These are phyloP conservation scores for Theodoxus fluviatilis DNA, from an alignment of 2,888 invertebrate genomes.

Conservation along the genomic window DNA sequence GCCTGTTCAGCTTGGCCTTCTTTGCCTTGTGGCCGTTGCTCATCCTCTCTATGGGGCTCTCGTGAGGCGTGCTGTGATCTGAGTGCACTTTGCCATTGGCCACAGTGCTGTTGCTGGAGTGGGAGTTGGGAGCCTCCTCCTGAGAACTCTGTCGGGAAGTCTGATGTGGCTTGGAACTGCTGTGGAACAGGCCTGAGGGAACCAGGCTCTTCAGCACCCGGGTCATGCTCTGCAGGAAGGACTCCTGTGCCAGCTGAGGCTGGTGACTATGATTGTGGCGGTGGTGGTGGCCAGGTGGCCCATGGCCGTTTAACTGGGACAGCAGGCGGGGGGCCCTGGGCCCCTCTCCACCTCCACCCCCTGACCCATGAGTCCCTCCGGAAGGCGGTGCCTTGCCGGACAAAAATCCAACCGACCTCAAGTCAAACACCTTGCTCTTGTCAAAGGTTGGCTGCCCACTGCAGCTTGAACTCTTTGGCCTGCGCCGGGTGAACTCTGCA, in stretches of 20 bases:
- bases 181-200: slow-evolving; percentile 32
- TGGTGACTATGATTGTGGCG: slow-evolving; percentile 29
- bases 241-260: too few relatives aligned
- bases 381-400: slow-evolving; percentile 27
- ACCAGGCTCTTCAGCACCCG: slow-evolving; percentile 39
- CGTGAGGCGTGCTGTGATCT: too few relatives aligned
- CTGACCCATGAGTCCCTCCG: slow-evolving; percentile 23
- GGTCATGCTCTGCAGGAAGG: slow-evolving; percentile 36
- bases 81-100: too few relatives aligned
- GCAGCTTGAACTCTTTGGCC: slow-evolving; percentile 58
- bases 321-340: slow-evolving; percentile 31
- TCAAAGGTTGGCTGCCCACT: slow-evolving; percentile 72
- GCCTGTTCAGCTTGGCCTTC: too few relatives aligned
- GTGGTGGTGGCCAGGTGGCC: too few relatives aligned
- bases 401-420: slow-evolving; percentile 45
- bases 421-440: slow-evolving; percentile 67
- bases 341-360: too few relatives aligned
- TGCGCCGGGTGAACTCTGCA: slow-evolving; percentile 57
- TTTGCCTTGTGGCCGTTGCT: too few relatives aligned
- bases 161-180: not conserved
- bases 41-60: too few relatives aligned
- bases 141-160: not conserved
- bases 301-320: slow-evolving; percentile 42
- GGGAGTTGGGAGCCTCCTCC: not conserved
- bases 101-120: not conserved